phyloP scores from a whole-genome alignment of 2,113 vertebrate genomes.

The Nesogale talazaci region DNA sequence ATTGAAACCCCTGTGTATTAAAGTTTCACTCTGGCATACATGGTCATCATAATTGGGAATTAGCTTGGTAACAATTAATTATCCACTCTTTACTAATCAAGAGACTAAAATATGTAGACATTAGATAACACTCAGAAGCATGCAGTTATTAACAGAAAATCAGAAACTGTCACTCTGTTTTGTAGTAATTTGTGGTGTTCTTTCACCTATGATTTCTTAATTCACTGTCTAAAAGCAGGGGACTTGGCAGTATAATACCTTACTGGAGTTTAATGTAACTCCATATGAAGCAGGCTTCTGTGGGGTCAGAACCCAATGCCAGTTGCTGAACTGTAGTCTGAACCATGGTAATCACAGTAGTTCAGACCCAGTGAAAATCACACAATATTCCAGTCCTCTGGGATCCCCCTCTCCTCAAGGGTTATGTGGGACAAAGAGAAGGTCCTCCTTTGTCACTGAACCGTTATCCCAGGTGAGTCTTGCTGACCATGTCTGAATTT shows the following conservation, averaged over 20 bases:
- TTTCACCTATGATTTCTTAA: not conserved
- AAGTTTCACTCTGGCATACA: not conserved
- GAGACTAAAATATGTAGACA: no score
- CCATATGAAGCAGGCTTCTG: not conserved
- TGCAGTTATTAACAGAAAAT: not conserved
- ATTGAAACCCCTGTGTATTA: not conserved
- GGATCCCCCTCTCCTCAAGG: not conserved
- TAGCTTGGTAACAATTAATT: not conserved
- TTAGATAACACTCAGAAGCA: not conserved
- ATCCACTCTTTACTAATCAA: not conserved
- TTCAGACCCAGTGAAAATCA: not conserved
- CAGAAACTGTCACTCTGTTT: not conserved
- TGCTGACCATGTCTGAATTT: not conserved
- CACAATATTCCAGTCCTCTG: not conserved
- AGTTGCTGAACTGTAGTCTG: not conserved
- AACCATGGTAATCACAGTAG: not conserved
- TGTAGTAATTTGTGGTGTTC: not conserved
- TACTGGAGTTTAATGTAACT: not conserved
- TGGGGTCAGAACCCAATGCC: not conserved
- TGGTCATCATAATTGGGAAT: not conserved
- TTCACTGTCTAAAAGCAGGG: not conserved
- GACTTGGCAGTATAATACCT: not conserved
- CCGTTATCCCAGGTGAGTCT: not conserved
- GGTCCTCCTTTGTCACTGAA: slow-evolving; percentile 41
- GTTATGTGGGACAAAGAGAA: not conserved